Evolutionary conservation across 1,140 invertebrate genomes (phyloP).

Genomic region (Penaeus indicus): DNA sequence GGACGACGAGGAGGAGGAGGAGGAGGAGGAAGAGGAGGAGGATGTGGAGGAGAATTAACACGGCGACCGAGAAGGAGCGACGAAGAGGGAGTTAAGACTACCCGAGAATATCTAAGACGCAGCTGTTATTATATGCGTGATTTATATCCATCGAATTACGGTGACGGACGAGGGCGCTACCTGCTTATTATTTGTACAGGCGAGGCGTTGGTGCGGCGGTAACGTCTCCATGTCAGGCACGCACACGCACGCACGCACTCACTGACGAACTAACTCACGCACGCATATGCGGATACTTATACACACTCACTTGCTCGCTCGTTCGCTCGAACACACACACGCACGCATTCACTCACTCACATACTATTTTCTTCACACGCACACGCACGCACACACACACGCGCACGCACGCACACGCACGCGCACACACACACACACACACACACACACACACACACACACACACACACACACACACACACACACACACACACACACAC

Average conservation of each 20-base stretch:
- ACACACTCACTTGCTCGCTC: not conserved
- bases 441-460: too few relatives aligned
- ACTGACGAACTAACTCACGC: too few relatives aligned
- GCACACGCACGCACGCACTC: too few relatives aligned
- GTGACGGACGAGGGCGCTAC: not conserved
- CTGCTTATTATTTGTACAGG: constrained; percentile 40
- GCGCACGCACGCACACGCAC: too few relatives aligned
- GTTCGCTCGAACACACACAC: not conserved
- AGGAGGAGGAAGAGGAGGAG: not conserved
- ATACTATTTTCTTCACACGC: too few relatives aligned
- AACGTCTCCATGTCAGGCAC: not conserved
- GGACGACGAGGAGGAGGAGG: not conserved
- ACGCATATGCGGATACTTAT: not conserved
- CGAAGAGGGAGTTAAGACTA: too few relatives aligned
- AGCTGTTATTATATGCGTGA: constrained; percentile 35
- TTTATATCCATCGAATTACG: constrained; percentile 25
- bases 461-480: too few relatives aligned
- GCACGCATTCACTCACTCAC: too few relatives aligned
- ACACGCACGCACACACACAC: too few relatives aligned
- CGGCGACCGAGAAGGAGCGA: too few relatives aligned
- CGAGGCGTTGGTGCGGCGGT: constrained; percentile 16
- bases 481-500: too few relatives aligned
- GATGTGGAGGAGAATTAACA: not conserved
- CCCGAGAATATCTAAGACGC: not conserved
- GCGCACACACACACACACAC: too few relatives aligned